A percentile compares a stretch with the other conserved stretches of the same genome.
Evolutionary conservation across 2,888 invertebrate species (phyloP).

Genomic region (Phytoseiulus persimilis): DNA sequence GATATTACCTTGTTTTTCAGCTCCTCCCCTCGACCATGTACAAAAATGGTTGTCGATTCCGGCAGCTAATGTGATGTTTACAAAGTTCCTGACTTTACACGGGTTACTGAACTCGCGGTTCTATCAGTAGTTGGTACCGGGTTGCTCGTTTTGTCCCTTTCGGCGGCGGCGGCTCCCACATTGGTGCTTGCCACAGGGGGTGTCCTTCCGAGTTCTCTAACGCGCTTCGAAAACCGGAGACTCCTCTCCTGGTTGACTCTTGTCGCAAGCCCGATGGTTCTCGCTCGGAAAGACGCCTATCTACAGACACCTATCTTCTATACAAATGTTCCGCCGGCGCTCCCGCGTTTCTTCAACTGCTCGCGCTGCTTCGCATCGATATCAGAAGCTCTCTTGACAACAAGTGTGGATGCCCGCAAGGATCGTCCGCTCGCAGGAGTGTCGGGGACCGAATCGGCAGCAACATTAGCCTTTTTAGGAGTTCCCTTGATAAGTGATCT

Average conservation of each 20-base stretch:
- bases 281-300: not conserved
- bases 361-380: slow-evolving; percentile 31
- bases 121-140: not conserved
- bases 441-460: not conserved
- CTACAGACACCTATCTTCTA: not conserved
- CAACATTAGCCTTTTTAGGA: slow-evolving; percentile 5
- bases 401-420: slow-evolving; percentile 23
- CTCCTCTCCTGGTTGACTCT: not conserved
- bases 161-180: not conserved
- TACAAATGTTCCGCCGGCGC: not conserved
- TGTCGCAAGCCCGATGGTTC: not conserved
- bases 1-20: not conserved
- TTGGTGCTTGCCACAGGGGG: not conserved
- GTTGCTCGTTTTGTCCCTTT: not conserved
- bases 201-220: too few relatives aligned
- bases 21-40: not conserved
- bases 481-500: slow-evolving; percentile 24
- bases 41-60: not conserved
- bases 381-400: slow-evolving; percentile 33
- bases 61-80: not conserved
- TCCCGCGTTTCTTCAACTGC: slow-evolving; percentile 19
- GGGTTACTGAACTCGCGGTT: not conserved
- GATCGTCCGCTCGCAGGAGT: slow-evolving; percentile 8
- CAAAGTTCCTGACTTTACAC: not conserved
- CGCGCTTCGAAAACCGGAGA: too few relatives aligned